Evolutionary conservation across 1,140 invertebrate genomes (phyloP).

Genomic region (Drosophila bifasciata): DNA sequence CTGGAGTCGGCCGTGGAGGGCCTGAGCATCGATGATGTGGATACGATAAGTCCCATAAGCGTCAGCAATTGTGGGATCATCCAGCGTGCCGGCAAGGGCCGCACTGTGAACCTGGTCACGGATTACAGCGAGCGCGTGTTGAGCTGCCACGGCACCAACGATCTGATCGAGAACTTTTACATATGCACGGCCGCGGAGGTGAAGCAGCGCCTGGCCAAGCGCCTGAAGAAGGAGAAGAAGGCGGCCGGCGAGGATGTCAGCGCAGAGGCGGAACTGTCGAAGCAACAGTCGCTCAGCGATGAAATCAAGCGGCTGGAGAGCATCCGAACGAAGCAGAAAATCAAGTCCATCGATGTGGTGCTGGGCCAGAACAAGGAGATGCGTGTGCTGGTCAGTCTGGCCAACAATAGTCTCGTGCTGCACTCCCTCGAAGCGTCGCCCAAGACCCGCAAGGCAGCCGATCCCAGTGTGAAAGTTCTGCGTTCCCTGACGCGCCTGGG

Average conservation of each 20-base stretch:
- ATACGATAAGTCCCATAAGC: conserved; percentile 87
- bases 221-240: conserved; percentile 90
- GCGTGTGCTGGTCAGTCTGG: conserved; percentile 87
- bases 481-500: conserved; percentile 88
- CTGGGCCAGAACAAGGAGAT: conserved; percentile 89
- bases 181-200: conserved; percentile 91
- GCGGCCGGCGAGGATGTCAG: conserved; percentile 35
- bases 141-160: conserved; percentile 93
- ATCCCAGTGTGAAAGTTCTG: conserved; percentile 82
- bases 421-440: conserved; percentile 86
- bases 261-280: conserved; percentile 54
- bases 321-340: conserved; percentile 88
- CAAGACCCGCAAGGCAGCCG: conserved; percentile 85
- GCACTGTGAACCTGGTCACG: conserved; percentile 88
- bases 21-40: conserved; percentile 67
- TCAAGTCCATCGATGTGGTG: conserved; percentile 89
- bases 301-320: conserved; percentile 89
- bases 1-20: conserved; percentile 86
- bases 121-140: conserved; percentile 89
- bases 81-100: conserved; percentile 89
- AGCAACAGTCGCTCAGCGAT: conserved; percentile 86
- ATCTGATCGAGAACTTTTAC: conserved; percentile 92
- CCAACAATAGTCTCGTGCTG: conserved; percentile 89
- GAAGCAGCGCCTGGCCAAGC: conserved; percentile 88
- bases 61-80: conserved; percentile 91